These are phyloP conservation scores for Netelia fuscicornis DNA, from an alignment of 2,888 invertebrate species.

Conservation along the genomic window DNA sequence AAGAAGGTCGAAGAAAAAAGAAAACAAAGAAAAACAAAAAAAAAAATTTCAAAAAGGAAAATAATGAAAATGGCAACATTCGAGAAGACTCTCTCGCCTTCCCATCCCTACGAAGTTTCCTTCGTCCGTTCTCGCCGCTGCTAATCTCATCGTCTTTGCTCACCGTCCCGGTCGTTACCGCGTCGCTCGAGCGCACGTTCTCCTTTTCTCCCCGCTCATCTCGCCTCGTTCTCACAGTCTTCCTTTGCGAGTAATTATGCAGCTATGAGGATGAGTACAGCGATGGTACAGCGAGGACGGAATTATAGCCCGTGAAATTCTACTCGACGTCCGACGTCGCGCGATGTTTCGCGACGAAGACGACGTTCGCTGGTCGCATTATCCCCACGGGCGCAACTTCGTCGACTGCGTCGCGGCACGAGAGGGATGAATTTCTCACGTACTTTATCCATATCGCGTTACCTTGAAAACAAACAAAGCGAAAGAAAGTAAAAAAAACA, in stretches of 20 bases:
- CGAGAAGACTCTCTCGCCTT: slow-evolving; percentile 2
- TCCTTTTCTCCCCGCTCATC: slow-evolving; percentile 16
- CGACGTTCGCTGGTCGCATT: slow-evolving; percentile 20
- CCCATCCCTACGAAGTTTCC: slow-evolving; percentile 16
- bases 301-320: slow-evolving; percentile 61
- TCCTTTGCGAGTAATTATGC: slow-evolving; percentile 58
- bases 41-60: not conserved
- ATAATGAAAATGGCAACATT: not conserved
- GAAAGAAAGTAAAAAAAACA: not conserved
- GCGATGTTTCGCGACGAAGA: slow-evolving; percentile 41
- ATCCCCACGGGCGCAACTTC: slow-evolving; percentile 52
- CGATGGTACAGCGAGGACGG: slow-evolving; percentile 27
- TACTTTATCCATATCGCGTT: not conserved
- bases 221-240: slow-evolving; percentile 5
- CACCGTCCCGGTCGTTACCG: slow-evolving; percentile 34
- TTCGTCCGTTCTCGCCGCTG: slow-evolving; percentile 31
- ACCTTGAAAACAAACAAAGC: not conserved
- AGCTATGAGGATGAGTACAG: not conserved
- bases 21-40: not conserved
- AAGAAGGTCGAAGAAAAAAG: not conserved
- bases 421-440: slow-evolving; percentile 11
- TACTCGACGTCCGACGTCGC: slow-evolving; percentile 40
- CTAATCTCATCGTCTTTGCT: slow-evolving; percentile 51
- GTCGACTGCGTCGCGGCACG: not conserved
- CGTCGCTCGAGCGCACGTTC: slow-evolving; percentile 5